These are phyloP conservation scores for Trypoxylus dichotomus DNA, from an alignment of 1,140 invertebrate species.

Conservation along the genomic window DNA sequence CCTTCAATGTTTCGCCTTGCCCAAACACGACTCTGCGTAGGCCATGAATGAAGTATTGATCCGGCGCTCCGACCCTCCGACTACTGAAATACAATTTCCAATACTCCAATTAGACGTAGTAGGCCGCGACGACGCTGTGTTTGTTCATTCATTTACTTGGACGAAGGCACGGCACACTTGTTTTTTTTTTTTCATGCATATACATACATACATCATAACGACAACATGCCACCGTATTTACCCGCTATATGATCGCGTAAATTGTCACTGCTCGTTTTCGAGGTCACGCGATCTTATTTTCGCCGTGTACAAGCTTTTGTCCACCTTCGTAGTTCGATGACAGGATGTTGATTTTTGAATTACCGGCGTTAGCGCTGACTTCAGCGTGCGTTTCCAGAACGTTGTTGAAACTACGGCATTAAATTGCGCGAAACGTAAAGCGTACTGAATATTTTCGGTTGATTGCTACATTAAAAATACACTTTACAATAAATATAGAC, in stretches of 20 bases:
- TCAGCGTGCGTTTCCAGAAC: not conserved
- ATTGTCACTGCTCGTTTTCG: not conserved
- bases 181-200: not conserved
- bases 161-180: not conserved
- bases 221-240: not conserved
- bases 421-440: not conserved
- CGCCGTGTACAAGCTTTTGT: not conserved
- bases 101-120: slow-evolving; percentile 34
- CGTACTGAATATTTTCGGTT: not conserved
- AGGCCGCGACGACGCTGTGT: slow-evolving; percentile 11
- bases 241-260: not conserved
- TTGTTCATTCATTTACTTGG: slow-evolving; percentile 27
- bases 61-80: slow-evolving; percentile 8
- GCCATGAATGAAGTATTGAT: slow-evolving; percentile 38
- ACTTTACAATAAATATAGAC: slow-evolving; percentile 5
- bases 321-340: not conserved
- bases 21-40: slow-evolving; percentile 27
- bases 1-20: not conserved
- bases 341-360: slow-evolving; percentile 8
- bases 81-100: slow-evolving; percentile 32
- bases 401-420: not conserved
- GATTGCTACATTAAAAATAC: slow-evolving; percentile 9
- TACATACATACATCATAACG: not conserved
- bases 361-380: not conserved
- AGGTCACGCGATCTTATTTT: not conserved